Percentiles rank a stretch among this genome's conserved stretches.
Conservation (phyloP, 2,797 vertebrate genomes). For the Sebastes matsubarae region DNA sequence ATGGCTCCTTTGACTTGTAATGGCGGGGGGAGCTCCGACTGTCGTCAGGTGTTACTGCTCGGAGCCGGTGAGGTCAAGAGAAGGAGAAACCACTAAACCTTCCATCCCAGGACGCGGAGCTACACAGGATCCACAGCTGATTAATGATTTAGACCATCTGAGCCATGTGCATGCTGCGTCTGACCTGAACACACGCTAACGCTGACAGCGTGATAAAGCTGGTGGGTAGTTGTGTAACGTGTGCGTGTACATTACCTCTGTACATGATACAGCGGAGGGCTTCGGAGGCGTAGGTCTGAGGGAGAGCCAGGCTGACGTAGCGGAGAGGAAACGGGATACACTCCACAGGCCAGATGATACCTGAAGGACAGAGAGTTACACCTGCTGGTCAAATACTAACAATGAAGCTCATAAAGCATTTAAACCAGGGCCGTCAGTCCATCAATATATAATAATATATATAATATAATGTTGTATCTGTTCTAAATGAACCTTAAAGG, state of each 20-base stretch:
- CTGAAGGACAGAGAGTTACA: constrained; percentile 49
- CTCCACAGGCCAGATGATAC: constrained; percentile 87
- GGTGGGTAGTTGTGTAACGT: constrained; percentile 29
- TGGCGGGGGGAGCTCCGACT: background rate
- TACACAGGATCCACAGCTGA: constrained; percentile 41
- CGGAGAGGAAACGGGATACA: constrained; percentile 85
- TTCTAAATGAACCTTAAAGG: no score
- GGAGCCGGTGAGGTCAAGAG: constrained; percentile 18
- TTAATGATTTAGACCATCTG: constrained; percentile 66
- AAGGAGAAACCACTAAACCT: constrained; percentile 25
- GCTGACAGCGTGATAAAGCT: background rate
- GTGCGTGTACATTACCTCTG: constrained; percentile 75
- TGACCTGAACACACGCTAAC: background rate
- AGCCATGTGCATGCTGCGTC: background rate
- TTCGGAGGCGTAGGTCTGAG: constrained; percentile 85
- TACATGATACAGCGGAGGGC: constrained; percentile 86
- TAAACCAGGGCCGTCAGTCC: background rate
- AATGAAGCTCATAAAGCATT: background rate
- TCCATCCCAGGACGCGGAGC: constrained; percentile 34
- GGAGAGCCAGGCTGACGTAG: constrained; percentile 83
- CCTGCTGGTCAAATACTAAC: background rate
- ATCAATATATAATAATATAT: no score
- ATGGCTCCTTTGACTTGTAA: constrained; percentile 30
- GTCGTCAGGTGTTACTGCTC: constrained; percentile 38
- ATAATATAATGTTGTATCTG: no score